A percentile compares a stretch with the other conserved stretches of the same genome.
These are phyloP conservation scores for Himalopsyche japonica DNA, from an alignment of 2,888 invertebrate species.

Conservation along the genomic window DNA sequence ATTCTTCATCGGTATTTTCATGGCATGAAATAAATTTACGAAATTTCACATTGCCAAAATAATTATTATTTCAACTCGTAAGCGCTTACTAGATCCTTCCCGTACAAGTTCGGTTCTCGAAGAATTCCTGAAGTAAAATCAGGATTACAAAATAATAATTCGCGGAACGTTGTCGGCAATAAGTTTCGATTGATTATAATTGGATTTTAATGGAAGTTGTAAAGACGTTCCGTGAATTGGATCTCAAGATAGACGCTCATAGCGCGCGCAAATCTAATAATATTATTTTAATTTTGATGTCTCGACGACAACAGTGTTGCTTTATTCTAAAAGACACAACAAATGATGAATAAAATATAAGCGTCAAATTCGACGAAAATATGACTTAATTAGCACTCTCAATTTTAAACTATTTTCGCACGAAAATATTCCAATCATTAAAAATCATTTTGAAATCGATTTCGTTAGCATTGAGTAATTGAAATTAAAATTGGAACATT, in stretches of 20 bases:
- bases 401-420: no score
- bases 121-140: background rate
- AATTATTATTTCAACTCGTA: background rate
- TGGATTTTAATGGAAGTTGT: background rate
- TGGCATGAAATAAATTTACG: background rate
- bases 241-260: background rate
- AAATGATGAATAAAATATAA: no score
- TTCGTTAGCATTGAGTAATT: no score
- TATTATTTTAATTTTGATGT: background rate
- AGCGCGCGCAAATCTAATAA: background rate
- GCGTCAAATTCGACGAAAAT: no score
- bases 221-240: background rate
- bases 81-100: background rate
- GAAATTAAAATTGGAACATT: no score
- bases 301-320: background rate
- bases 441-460: no score
- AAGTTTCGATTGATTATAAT: conserved; percentile 1
- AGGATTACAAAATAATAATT: background rate
- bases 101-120: background rate
- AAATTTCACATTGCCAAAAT: background rate
- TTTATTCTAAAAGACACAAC: no score
- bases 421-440: no score
- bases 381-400: no score
- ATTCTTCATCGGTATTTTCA: background rate
- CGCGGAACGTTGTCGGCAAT: background rate